Conservation (phyloP, 2,797 vertebrate genomes). For the Harpagifer antarcticus region DNA sequence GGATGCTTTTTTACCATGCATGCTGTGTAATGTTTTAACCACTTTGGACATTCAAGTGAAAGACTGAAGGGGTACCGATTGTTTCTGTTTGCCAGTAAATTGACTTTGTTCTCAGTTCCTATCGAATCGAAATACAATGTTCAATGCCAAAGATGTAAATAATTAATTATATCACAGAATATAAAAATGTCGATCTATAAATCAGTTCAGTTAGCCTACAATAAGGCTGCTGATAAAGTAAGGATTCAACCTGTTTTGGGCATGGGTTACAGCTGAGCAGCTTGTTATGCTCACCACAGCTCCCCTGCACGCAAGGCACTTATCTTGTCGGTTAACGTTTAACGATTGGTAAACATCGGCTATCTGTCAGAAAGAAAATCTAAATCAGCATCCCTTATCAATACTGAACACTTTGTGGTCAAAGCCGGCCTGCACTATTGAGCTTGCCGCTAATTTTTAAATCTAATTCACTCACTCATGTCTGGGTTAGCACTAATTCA, state of each 20-base stretch:
- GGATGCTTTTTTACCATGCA: conserved; percentile 41
- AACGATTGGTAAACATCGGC: no score
- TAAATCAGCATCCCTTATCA: no score
- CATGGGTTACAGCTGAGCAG: no score
- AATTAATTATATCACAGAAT: no score
- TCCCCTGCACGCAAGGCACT: no score
- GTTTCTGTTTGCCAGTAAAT: neutral
- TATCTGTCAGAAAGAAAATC: no score
- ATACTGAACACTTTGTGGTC: neutral
- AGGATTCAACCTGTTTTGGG: no score
- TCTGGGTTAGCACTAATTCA: neutral
- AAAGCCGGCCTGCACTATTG: neutral
- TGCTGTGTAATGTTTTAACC: conserved; percentile 28
- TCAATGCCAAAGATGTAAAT: neutral
- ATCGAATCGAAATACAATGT: neutral
- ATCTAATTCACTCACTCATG: neutral
- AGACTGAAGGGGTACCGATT: conserved; percentile 11
- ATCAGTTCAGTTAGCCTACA: no score
- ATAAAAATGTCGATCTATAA: no score
- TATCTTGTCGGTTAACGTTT: no score
- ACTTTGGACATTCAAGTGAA: conserved; percentile 16
- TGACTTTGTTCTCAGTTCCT: neutral
- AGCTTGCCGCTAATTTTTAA: neutral
- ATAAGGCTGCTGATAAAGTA: no score
- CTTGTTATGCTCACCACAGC: no score